These are phyloP conservation scores for Pseudococcus viburni DNA, from an alignment of 2,888 invertebrate genomes.

Conservation along the genomic window DNA sequence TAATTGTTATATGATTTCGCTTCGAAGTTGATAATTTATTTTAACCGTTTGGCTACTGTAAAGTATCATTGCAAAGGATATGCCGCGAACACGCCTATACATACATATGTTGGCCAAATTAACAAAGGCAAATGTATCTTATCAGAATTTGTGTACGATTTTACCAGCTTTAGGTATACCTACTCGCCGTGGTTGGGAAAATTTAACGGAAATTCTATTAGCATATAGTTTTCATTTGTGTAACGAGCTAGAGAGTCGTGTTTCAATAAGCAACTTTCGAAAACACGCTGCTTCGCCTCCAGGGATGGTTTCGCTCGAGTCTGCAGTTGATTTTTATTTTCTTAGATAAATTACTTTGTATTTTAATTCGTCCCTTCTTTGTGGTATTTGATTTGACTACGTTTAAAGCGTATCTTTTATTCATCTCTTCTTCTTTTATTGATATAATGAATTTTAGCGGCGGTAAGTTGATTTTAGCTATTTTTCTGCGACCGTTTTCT, in stretches of 20 bases:
- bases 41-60: background rate
- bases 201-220: slow-evolving; percentile 18
- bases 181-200: background rate
- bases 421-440: background rate
- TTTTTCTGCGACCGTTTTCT: background rate
- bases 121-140: slow-evolving; percentile 8
- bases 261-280: background rate
- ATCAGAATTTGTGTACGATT: background rate
- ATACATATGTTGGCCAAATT: slow-evolving; percentile 12
- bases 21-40: slow-evolving; percentile 32
- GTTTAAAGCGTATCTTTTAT: slow-evolving; percentile 2
- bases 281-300: background rate
- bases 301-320: background rate
- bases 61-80: background rate
- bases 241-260: background rate
- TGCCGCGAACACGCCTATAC: background rate
- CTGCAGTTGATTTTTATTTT: slow-evolving; percentile 24
- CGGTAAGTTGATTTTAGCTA: background rate
- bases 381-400: slow-evolving; percentile 3
- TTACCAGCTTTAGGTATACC: background rate
- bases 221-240: slow-evolving; percentile 14
- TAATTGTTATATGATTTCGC: slow-evolving; percentile 15
- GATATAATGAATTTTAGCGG: slow-evolving; percentile 32
- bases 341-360: slow-evolving; percentile 25
- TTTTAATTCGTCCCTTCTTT: slow-evolving; percentile 5